phyloP scores from a whole-genome alignment of 2,797 vertebrate species.

The Orientallactaga sibirica region DNA sequence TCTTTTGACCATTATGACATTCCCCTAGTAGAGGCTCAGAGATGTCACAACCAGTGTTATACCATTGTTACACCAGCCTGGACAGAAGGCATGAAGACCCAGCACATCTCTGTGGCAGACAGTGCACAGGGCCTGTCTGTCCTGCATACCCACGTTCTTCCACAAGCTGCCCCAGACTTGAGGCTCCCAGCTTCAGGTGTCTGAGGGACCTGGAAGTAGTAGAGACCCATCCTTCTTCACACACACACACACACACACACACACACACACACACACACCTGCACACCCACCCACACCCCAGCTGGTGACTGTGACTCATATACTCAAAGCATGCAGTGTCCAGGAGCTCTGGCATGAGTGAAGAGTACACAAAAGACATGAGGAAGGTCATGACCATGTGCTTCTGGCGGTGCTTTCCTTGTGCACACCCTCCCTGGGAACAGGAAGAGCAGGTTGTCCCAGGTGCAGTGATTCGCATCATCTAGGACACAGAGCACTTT shows the following conservation, averaged over 20 bases:
- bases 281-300: conserved; percentile 82
- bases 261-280: not conserved
- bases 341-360: conserved; percentile 93
- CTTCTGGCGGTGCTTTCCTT: conserved; percentile 89
- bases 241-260: not conserved
- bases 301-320: conserved; percentile 95
- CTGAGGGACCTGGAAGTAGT: conserved; percentile 81
- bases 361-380: conserved; percentile 93
- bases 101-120: no score
- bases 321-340: conserved; percentile 94
- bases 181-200: conserved; percentile 76
- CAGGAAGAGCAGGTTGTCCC: conserved; percentile 86
- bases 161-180: no score
- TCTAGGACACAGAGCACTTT: not conserved
- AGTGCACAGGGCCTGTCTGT: no score
- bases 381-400: conserved; percentile 92
- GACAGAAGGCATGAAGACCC: no score
- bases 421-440: conserved; percentile 87
- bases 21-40: no score
- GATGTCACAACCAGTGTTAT: no score
- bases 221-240: conserved; percentile 85
- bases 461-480: not conserved
- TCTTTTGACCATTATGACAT: no score
- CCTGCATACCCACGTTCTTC: no score
- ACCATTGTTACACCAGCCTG: no score